Evolutionary conservation across 2,113 vertebrate genomes (phyloP).

Genomic region (Salvelinus fontinalis): DNA sequence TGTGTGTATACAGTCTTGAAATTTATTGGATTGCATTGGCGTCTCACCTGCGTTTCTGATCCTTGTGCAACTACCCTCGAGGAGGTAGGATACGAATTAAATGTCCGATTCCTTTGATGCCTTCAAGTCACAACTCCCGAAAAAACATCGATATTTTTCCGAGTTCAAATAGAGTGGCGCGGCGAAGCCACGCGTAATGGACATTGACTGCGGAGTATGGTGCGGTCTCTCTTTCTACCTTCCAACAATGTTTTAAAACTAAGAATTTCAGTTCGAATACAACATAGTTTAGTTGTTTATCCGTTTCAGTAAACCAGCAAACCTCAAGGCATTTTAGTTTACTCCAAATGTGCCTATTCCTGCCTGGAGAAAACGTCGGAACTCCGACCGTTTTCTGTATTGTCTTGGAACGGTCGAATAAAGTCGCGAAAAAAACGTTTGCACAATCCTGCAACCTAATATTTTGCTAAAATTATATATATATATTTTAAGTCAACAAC

Average conservation of each 20-base stretch:
- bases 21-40: not conserved
- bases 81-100: not conserved
- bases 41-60: not conserved
- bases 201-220: not conserved
- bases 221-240: not conserved
- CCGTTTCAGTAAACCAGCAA: not conserved
- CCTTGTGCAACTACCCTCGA: not conserved
- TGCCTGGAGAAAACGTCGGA: conserved; percentile 20
- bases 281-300: too few species aligned
- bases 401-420: not conserved
- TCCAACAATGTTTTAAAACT: too few species aligned
- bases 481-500: not conserved
- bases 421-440: not conserved
- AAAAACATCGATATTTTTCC: not conserved
- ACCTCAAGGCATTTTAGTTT: not conserved
- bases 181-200: not conserved
- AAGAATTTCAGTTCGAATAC: too few species aligned
- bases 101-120: not conserved
- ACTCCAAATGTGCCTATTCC: not conserved
- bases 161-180: not conserved
- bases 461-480: not conserved
- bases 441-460: not conserved
- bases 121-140: not conserved
- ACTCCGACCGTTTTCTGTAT: not conserved
- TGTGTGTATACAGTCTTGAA: too few species aligned